phyloP scores from a whole-genome alignment of 2,113 vertebrate genomes.

The Sphyrna mokarran region DNA sequence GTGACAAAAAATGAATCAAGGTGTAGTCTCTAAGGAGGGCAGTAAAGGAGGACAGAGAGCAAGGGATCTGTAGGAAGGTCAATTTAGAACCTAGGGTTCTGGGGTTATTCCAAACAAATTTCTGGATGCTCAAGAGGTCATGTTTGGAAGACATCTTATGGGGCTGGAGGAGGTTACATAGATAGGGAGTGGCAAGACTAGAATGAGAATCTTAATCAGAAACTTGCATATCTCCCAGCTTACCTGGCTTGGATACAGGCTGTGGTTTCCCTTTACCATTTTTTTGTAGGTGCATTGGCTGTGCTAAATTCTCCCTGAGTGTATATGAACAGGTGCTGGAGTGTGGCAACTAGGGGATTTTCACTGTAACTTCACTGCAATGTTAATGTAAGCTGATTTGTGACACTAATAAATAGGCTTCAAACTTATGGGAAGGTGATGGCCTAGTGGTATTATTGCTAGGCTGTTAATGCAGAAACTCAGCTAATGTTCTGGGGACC shows the following conservation, averaged over 20 bases:
- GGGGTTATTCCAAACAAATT: not conserved
- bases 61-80: not conserved
- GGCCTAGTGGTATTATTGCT: too few relatives aligned
- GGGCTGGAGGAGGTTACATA: not conserved
- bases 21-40: not conserved
- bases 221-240: not conserved
- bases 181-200: not conserved
- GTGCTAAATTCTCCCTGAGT: too few relatives aligned
- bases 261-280: too few relatives aligned
- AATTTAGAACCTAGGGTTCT: not conserved
- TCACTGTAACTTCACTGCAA: too few relatives aligned
- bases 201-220: not conserved
- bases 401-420: too few relatives aligned
- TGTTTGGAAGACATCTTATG: too few relatives aligned
- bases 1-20: not conserved
- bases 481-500: too few relatives aligned
- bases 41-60: not conserved
- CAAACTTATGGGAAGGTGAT: too few relatives aligned
- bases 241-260: not conserved
- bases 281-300: not conserved
- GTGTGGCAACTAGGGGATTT: too few relatives aligned
- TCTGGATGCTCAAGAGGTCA: not conserved
- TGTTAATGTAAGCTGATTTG: too few relatives aligned
- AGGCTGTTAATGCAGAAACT: too few relatives aligned
- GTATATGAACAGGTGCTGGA: too few relatives aligned